These are phyloP conservation scores for Drepana arcuata DNA, from an alignment of 1,140 invertebrate species.

Conservation along the genomic window DNA sequence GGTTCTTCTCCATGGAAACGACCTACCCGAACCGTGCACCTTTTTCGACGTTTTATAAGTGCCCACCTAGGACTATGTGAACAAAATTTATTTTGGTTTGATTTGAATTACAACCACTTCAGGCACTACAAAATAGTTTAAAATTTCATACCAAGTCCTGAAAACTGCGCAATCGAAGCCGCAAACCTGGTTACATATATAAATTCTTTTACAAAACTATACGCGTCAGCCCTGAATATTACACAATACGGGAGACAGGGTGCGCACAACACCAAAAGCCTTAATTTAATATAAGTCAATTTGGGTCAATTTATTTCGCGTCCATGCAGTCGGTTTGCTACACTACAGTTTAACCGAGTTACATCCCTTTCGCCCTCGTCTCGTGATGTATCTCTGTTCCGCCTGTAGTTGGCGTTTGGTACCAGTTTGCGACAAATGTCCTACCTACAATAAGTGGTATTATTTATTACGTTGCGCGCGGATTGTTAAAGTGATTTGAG, in stretches of 20 bases:
- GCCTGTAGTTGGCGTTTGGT: conserved; percentile 13
- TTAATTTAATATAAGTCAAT: conserved; percentile 68
- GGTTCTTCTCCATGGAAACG: too few species aligned
- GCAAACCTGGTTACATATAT: neutral
- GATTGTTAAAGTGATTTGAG: too few species aligned
- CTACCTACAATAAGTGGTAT: too few species aligned
- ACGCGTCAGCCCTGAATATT: conserved; percentile 14
- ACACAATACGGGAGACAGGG: conserved; percentile 30
- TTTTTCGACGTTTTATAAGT: too few species aligned
- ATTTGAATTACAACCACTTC: too few species aligned
- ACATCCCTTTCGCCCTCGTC: conserved; percentile 16
- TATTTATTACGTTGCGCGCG: too few species aligned
- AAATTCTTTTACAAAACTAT: neutral
- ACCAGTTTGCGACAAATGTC: conserved; percentile 14
- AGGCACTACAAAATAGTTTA: too few species aligned
- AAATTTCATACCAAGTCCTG: too few species aligned
- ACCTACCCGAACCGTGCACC: too few species aligned
- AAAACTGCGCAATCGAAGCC: too few species aligned
- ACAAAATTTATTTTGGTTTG: too few species aligned
- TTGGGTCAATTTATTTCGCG: conserved; percentile 62
- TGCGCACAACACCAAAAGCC: conserved; percentile 58
- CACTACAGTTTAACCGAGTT: conserved; percentile 19
- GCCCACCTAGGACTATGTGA: too few species aligned
- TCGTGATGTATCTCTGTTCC: conserved; percentile 7
- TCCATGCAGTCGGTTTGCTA: conserved; percentile 32